These are phyloP conservation scores for Megalonaias nervosa DNA, from an alignment of 1,140 invertebrate species.

Conservation along the genomic window DNA sequence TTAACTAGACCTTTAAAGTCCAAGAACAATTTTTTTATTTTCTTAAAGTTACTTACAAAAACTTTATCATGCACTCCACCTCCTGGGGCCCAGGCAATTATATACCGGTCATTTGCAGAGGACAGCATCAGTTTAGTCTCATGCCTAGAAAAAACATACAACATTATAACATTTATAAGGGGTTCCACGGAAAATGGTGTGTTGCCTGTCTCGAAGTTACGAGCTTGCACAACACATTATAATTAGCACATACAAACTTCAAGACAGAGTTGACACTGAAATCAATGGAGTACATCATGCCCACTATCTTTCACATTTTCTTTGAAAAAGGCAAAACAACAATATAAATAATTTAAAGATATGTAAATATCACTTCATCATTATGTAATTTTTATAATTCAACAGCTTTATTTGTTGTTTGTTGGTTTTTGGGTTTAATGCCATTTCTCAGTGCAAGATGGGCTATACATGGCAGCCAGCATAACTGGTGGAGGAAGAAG, in stretches of 20 bases:
- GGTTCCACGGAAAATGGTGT: neutral
- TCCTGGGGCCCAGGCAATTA: constrained; percentile 66
- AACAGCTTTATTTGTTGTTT: no score
- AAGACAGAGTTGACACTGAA: neutral
- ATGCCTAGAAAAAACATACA: constrained; percentile 47
- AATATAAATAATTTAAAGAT: no score
- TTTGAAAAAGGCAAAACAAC: no score
- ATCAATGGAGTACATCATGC: neutral
- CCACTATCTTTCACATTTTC: neutral
- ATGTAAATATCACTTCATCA: no score
- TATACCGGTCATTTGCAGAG: constrained; percentile 65
- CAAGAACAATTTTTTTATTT: neutral
- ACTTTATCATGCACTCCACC: constrained; percentile 60
- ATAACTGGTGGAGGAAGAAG: no score
- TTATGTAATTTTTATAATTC: no score
- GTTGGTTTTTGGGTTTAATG: no score
- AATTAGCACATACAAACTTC: neutral
- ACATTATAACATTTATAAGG: neutral
- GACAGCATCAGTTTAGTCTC: constrained; percentile 65
- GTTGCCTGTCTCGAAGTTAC: neutral
- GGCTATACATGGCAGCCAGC: no score
- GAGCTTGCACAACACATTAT: neutral
- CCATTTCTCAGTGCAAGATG: no score
- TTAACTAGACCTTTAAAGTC: neutral
- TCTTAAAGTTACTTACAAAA: constrained; percentile 44